Evolutionary conservation across 2,797 vertebrate species (phyloP).

Genomic region (Cossypha dichroa): DNA sequence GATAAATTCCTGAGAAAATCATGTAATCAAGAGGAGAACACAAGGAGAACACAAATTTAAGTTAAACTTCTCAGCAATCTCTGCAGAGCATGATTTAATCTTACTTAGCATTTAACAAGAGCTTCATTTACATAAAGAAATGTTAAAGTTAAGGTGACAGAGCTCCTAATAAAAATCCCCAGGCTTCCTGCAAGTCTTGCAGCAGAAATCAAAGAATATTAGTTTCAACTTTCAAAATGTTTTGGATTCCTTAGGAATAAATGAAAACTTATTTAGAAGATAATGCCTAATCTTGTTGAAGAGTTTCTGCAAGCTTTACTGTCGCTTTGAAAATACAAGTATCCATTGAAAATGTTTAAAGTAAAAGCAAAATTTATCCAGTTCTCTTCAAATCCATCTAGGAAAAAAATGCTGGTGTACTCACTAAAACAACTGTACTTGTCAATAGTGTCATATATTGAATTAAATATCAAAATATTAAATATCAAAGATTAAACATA

Average conservation of each 20-base stretch:
- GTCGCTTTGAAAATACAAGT: background rate
- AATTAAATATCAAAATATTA: background rate
- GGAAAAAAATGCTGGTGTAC: background rate
- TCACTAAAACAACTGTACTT: background rate
- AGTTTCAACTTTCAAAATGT: background rate
- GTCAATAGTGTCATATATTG: background rate
- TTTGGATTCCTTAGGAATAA: background rate
- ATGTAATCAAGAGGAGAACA: background rate
- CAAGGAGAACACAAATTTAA: background rate
- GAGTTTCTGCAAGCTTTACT: background rate
- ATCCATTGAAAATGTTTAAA: background rate
- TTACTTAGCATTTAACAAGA: background rate
- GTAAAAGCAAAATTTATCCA: background rate
- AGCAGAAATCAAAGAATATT: background rate
- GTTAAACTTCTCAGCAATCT: background rate
- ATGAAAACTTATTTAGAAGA: background rate
- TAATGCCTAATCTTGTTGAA: background rate
- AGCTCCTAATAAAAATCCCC: background rate
- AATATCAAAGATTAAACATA: background rate
- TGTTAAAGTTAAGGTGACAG: background rate
- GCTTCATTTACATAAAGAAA: background rate
- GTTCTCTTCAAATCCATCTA: background rate
- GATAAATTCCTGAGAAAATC: background rate
- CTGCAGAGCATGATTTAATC: background rate
- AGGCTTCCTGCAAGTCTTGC: background rate